A percentile compares a stretch with the other conserved stretches of the same genome.
phyloP scores from a whole-genome alignment of 2,113 vertebrate genomes.

The Cairina moschata region DNA sequence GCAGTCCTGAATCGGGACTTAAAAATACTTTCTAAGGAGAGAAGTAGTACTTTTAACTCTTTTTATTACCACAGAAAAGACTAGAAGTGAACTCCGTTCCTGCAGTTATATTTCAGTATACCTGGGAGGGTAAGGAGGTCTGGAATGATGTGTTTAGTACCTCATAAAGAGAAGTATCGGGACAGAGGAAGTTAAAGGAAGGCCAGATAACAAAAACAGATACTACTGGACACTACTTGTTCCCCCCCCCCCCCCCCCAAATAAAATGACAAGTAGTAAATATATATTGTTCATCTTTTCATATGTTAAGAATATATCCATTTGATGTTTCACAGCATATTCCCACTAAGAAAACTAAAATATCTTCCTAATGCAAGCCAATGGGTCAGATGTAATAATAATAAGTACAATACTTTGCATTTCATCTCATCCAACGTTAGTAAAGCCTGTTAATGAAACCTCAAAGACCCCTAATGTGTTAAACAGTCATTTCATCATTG shows the following conservation, averaged over 20 bases:
- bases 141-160: not conserved
- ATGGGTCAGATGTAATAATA: not conserved
- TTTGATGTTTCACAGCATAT: not conserved
- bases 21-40: not conserved
- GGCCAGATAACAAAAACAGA: not conserved
- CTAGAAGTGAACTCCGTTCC: not conserved
- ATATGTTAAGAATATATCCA: not conserved
- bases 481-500: not conserved
- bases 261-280: not conserved
- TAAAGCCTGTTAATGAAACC: not conserved
- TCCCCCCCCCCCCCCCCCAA: no score
- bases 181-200: not conserved
- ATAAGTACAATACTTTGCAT: not conserved
- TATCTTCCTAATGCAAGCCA: not conserved
- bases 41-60: not conserved
- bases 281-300: accelerated
- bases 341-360: not conserved
- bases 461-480: not conserved
- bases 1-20: not conserved
- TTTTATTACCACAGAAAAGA: not conserved
- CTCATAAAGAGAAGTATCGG: not conserved
- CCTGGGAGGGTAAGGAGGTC: not conserved
- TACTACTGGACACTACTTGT: no score
- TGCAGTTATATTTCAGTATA: not conserved
- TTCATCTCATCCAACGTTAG: not conserved